These are phyloP conservation scores for Lasioglossum figueresi DNA, from an alignment of 2,888 invertebrate genomes.

Conservation along the genomic window DNA sequence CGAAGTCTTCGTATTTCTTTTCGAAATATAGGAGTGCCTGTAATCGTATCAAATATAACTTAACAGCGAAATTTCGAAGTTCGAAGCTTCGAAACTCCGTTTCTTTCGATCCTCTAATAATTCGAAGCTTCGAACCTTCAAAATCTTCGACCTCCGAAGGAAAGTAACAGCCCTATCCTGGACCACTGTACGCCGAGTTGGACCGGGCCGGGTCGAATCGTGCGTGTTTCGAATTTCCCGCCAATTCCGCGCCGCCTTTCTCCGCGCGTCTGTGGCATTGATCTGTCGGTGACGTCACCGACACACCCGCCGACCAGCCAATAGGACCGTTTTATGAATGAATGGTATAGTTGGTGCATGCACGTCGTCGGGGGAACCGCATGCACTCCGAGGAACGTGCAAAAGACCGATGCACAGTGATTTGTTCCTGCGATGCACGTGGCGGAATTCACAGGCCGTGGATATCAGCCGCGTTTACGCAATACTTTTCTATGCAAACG, in stretches of 20 bases:
- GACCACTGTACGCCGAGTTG: neutral
- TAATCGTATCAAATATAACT: too few species aligned
- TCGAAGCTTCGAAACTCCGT: too few species aligned
- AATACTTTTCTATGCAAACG: constrained; percentile 32
- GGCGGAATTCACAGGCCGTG: constrained; percentile 22
- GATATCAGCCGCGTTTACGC: constrained; percentile 13
- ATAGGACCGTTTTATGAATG: constrained; percentile 75
- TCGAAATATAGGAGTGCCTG: too few species aligned
- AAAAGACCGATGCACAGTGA: constrained; percentile 60
- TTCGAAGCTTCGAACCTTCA: too few species aligned
- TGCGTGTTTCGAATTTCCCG: constrained; percentile 64
- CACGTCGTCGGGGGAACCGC: constrained; percentile 11
- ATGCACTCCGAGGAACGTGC: constrained; percentile 36
- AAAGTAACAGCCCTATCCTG: too few species aligned
- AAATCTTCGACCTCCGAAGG: too few species aligned
- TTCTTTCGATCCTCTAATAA: too few species aligned
- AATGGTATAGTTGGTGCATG: constrained; percentile 49
- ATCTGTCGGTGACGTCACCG: constrained; percentile 76
- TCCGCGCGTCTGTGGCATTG: constrained; percentile 65
- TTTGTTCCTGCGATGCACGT: constrained; percentile 56
- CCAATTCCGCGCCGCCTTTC: constrained; percentile 48
- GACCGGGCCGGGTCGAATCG: neutral
- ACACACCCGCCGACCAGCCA: constrained; percentile 77
- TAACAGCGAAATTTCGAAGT: too few species aligned
- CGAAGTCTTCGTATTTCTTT: too few species aligned